These are phyloP conservation scores for Pao palembangensis DNA, from an alignment of 2,113 vertebrate species.

Conservation along the genomic window DNA sequence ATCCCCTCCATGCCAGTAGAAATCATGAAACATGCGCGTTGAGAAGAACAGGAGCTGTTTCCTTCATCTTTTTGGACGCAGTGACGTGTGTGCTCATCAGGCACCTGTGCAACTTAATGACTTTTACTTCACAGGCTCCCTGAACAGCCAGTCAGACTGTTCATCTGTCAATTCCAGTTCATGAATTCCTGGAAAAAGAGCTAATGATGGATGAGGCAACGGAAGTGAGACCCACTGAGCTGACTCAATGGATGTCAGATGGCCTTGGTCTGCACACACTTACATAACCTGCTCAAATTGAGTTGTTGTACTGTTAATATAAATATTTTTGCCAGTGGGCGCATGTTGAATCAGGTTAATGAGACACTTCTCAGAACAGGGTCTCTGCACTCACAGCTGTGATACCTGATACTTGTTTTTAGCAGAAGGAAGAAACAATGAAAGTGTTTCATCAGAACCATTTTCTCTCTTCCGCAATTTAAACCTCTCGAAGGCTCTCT, in stretches of 20 bases:
- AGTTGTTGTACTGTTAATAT: neutral
- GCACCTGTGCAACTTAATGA: too few relatives aligned
- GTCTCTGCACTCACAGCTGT: slow-evolving; percentile 43
- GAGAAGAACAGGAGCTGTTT: too few relatives aligned
- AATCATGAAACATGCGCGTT: too few relatives aligned
- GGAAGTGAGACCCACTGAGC: too few relatives aligned
- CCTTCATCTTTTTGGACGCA: too few relatives aligned
- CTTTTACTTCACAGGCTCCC: too few relatives aligned
- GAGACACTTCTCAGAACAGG: slow-evolving; percentile 52
- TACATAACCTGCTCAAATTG: slow-evolving; percentile 7
- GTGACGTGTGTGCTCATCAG: too few relatives aligned
- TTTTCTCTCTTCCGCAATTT: slow-evolving; percentile 78
- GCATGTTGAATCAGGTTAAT: slow-evolving; percentile 43
- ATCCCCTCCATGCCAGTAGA: too few relatives aligned
- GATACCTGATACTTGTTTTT: slow-evolving; percentile 78
- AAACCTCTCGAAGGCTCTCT: slow-evolving; percentile 68
- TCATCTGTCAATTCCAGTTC: too few relatives aligned
- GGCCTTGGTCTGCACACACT: neutral
- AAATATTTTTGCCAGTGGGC: slow-evolving; percentile 18
- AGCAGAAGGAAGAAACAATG: slow-evolving; percentile 76
- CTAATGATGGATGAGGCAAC: neutral
- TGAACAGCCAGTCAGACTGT: too few relatives aligned
- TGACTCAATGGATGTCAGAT: too few relatives aligned
- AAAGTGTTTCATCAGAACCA: slow-evolving; percentile 77
- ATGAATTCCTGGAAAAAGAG: too few relatives aligned